Percentiles rank a stretch among this genome's conserved stretches.
Conservation (phyloP, 2,113 vertebrate genomes). For the Rousettus leschenaultii region DNA sequence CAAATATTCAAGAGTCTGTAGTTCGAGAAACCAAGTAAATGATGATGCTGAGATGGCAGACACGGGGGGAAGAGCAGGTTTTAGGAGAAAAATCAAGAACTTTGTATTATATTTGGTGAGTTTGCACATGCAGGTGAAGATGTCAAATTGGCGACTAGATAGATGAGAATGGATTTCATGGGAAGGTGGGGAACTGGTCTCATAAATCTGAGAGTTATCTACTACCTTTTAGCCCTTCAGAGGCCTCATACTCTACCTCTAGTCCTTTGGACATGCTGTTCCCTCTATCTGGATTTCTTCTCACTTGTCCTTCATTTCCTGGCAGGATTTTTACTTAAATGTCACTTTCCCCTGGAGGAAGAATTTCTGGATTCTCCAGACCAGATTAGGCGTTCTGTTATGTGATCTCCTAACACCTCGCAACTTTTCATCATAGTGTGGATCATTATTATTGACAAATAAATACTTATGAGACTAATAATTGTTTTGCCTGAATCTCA, state of each 20-base stretch:
- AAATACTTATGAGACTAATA: not conserved
- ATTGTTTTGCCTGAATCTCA: not conserved
- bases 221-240: not conserved
- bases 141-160: not conserved
- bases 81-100: not conserved
- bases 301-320: not conserved
- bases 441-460: not conserved
- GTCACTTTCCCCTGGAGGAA: not conserved
- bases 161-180: not conserved
- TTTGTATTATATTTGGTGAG: not conserved
- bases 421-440: not conserved
- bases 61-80: not conserved
- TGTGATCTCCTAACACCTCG: not conserved
- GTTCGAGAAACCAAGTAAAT: not conserved
- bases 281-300: not conserved
- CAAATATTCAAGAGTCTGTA: not conserved
- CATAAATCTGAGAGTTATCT: not conserved
- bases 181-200: not conserved
- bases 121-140: not conserved
- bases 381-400: not conserved
- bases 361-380: not conserved
- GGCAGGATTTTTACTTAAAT: not conserved
- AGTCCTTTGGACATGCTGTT: not conserved
- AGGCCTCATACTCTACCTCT: not conserved
- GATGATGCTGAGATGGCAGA: not conserved